Percentiles rank a stretch among this genome's conserved stretches.
Evolutionary conservation across 2,888 invertebrate genomes (phyloP).

Genomic region (Chirona hameri): DNA sequence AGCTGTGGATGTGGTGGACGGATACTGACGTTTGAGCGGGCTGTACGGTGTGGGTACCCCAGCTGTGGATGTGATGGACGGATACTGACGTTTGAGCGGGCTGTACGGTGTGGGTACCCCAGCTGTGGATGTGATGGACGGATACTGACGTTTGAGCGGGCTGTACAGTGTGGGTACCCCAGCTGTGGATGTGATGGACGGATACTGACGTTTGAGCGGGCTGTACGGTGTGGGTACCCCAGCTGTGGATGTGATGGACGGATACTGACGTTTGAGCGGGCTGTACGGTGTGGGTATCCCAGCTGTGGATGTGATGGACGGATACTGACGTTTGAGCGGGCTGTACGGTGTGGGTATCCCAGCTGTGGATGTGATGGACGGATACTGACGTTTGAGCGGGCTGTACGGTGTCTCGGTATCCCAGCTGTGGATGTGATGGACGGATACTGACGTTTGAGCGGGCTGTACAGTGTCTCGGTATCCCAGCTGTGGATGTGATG

Average conservation of each 20-base stretch:
- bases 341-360: conserved; percentile 36
- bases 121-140: conserved; percentile 44
- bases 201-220: conserved; percentile 44
- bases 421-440: conserved; percentile 44
- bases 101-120: conserved; percentile 36
- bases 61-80: conserved; percentile 44
- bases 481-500: conserved; percentile 42
- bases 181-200: conserved; percentile 44
- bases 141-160: conserved; percentile 44
- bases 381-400: conserved; percentile 44
- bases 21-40: conserved; percentile 44
- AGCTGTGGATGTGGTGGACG: conserved; percentile 44
- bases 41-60: conserved; percentile 36
- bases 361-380: conserved; percentile 44
- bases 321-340: conserved; percentile 44
- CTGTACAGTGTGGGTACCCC: conserved; percentile 36
- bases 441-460: conserved; percentile 44
- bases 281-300: conserved; percentile 36
- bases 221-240: conserved; percentile 36
- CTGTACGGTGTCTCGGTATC: conserved; percentile 36
- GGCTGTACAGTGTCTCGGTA: conserved; percentile 36
- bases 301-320: conserved; percentile 44
- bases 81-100: conserved; percentile 44
- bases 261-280: conserved; percentile 44
- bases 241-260: conserved; percentile 44